Base-by-base conservation (phyloP, 2,113 vertebrate species). In the Todiramphus saurophagus region DNA sequence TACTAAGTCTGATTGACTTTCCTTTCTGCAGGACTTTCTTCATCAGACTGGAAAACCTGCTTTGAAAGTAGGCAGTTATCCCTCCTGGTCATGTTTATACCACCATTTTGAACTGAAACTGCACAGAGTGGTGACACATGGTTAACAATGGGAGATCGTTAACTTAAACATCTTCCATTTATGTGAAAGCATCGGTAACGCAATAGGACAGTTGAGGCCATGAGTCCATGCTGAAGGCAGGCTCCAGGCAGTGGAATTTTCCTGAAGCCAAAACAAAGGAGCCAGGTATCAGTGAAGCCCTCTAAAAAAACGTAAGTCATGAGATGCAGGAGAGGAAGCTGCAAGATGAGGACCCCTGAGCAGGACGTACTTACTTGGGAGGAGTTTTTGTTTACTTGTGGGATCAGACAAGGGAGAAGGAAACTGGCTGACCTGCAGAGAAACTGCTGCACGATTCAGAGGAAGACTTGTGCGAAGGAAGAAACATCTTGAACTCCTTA, bases 71-170 rank as follows among this genome's bases (percentile, higher is more conserved):
- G 41, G 28, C 48, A 91, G 20, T 91, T 76, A 83, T 46, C 76
- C 56, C 79, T 93, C 37, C 70, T 44, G 13, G 59, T 31, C 31
- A 16, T 51, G 73, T 75, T 92, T 83, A 81, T 56, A 39, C 64
- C 73, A 78, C 23, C n/a, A 31, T 95, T 94, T 94, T 84, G 56
- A 94, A 70, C 51, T 39, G 87, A 83, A 79, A 60, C 89, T 64
- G 81, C 83, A 46, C 51, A 43, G 69, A 30, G 20, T 17, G 27
- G 16, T 75, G 66, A 89, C 74, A 82, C 81, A 79, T 69, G 48
- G 21, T 93, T 96, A 95, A 96, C 93, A 95, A 96, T 87, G 44
- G 93, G 82, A 87, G 77, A 93, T 85, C 81, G 79, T 96, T 94
- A 82, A 84, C 69, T 73, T 82, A 94, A 92, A 91, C 68, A 63